These are phyloP conservation scores for Sander vitreus DNA, from an alignment of 2,113 vertebrate species.

Conservation along the genomic window DNA sequence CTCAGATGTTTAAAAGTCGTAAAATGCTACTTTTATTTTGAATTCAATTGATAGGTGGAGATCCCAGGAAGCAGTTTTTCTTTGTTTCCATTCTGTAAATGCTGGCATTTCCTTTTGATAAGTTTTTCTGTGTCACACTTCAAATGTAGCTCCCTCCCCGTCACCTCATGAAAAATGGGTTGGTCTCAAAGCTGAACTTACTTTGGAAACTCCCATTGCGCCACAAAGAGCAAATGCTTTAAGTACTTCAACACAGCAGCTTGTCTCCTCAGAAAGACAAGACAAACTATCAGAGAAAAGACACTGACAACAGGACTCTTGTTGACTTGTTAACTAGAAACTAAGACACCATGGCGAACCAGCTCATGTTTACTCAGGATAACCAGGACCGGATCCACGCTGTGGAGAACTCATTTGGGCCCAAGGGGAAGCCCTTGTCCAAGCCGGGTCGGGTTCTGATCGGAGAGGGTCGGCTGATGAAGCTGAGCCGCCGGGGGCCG, in stretches of 20 bases:
- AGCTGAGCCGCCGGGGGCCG: slow-evolving; percentile 89
- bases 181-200: neutral
- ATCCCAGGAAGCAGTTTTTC: no score
- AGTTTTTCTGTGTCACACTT: neutral
- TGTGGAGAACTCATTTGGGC: slow-evolving; percentile 90
- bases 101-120: neutral
- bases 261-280: neutral
- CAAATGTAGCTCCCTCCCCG: neutral
- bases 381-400: slow-evolving; percentile 70
- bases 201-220: slow-evolving; percentile 21
- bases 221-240: neutral
- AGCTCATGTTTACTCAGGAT: slow-evolving; percentile 72
- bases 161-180: neutral
- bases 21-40: neutral
- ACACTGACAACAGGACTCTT: neutral
- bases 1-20: neutral
- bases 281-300: neutral
- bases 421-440: slow-evolving; percentile 82
- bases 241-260: neutral
- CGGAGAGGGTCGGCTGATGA: slow-evolving; percentile 91
- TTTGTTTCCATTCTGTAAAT: neutral
- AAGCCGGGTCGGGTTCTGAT: slow-evolving; percentile 88
- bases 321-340: neutral
- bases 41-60: neutral
- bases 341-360: slow-evolving; percentile 79